Evolutionary conservation across 1,140 invertebrate species (phyloP).

Genomic region (Drosophila oshimai): DNA sequence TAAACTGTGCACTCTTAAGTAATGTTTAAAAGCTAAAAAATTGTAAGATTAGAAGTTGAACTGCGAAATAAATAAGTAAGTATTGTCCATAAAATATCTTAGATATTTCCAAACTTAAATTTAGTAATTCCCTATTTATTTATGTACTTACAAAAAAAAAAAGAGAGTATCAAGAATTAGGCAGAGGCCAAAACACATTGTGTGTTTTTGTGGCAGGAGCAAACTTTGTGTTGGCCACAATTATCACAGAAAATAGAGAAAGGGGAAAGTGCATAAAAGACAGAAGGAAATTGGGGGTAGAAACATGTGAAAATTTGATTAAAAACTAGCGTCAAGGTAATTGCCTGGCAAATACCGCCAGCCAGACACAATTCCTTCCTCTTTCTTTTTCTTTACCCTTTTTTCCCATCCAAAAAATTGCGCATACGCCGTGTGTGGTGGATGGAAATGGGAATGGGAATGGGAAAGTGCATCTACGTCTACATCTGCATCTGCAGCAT

Average conservation of each 20-base stretch:
- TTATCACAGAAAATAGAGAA: constrained; percentile 15
- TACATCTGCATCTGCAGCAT: not conserved
- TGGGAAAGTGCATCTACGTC: constrained; percentile 33
- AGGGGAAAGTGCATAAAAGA: not conserved
- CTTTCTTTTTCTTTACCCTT: not conserved
- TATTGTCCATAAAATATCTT: too few species aligned
- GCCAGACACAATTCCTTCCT: constrained; percentile 4
- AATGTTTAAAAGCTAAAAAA: too few species aligned
- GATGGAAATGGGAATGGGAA: not conserved
- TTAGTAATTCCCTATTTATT: too few species aligned
- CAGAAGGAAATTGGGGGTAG: constrained; percentile 31
- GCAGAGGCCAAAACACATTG: constrained; percentile 1
- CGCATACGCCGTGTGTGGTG: constrained; percentile 19
- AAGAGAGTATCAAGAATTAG: constrained; percentile 15
- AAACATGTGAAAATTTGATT: constrained; percentile 71
- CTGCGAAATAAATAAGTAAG: too few species aligned
- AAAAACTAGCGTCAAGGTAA: constrained; percentile 72
- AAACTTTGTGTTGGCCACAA: constrained; percentile 45
- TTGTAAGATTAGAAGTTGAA: too few species aligned
- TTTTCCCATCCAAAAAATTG: not conserved
- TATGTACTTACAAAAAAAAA: not conserved
- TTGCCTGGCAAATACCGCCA: constrained; percentile 41
- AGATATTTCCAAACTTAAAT: too few species aligned
- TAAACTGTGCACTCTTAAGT: too few species aligned
- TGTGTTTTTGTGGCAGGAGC: constrained; percentile 4